These are phyloP conservation scores for Virgularia gustaviana DNA, from an alignment of 92 coral and sea anemone species.

Conservation along the genomic window DNA sequence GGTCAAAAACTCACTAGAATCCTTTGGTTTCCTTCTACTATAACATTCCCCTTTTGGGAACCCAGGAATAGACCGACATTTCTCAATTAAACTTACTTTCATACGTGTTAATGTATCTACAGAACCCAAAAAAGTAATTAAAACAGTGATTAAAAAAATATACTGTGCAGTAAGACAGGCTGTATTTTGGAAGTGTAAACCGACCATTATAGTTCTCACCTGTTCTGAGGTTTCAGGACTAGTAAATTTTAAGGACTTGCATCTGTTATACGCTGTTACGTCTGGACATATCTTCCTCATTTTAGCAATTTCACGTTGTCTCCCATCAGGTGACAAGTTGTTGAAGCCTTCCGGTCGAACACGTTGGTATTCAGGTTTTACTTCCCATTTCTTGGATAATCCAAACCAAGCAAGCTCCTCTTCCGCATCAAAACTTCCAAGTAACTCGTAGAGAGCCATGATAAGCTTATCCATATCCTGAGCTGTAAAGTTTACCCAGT, in stretches of 20 bases:
- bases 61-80: too few species aligned
- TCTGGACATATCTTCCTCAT: slow-evolving; percentile 45
- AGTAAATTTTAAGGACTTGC: slow-evolving; percentile 20
- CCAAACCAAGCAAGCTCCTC: slow-evolving; percentile 63
- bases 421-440: slow-evolving; percentile 36
- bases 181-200: too few species aligned
- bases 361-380: slow-evolving; percentile 30
- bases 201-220: too few species aligned
- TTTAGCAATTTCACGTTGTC: slow-evolving; percentile 23
- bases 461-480: slow-evolving; percentile 53
- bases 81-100: too few species aligned
- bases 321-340: slow-evolving; percentile 43
- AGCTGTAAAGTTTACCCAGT: slow-evolving; percentile 46
- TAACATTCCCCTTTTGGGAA: too few species aligned
- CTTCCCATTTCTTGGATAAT: slow-evolving; percentile 58
- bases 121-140: too few species aligned
- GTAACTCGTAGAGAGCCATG: slow-evolving; percentile 42
- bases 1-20: too few species aligned
- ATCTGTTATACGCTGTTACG: slow-evolving; percentile 37
- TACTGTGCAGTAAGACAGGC: too few species aligned
- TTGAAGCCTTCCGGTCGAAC: slow-evolving; percentile 31
- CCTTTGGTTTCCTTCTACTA: too few species aligned
- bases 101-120: too few species aligned
- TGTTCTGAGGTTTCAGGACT: not conserved
- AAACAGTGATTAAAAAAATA: too few species aligned